Evolutionary conservation across 2,113 vertebrate species (phyloP).

Genomic region (Ursus arctos): DNA sequence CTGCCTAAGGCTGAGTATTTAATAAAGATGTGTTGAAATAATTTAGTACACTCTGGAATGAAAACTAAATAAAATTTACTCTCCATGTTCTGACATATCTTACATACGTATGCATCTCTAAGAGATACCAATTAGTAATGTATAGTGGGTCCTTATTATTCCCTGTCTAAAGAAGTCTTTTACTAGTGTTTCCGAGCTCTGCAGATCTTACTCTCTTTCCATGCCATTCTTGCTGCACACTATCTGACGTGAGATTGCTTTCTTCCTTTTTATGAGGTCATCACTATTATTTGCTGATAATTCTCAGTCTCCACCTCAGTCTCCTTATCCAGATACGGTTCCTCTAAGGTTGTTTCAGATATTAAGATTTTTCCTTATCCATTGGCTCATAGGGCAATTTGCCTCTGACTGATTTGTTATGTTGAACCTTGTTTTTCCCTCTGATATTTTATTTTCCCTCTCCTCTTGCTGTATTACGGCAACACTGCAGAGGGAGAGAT

Average conservation of each 20-base stretch:
- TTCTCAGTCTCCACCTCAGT: background rate
- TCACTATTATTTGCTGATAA: background rate
- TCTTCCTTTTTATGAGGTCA: background rate
- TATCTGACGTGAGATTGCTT: background rate
- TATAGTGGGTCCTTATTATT: background rate
- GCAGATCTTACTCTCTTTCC: background rate
- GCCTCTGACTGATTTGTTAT: background rate
- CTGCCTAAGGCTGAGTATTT: background rate
- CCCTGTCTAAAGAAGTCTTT: background rate
- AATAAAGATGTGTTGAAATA: background rate
- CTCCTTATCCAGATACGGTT: background rate
- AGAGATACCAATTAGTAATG: background rate
- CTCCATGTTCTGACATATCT: background rate
- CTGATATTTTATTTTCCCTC: background rate
- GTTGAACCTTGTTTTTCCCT: background rate
- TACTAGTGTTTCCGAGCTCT: background rate
- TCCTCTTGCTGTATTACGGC: background rate
- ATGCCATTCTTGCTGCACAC: background rate
- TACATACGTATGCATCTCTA: background rate
- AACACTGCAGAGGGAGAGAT: background rate
- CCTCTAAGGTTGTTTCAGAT: background rate
- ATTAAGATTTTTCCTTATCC: conserved; percentile 6
- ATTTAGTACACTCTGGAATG: background rate
- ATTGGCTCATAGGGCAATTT: background rate
- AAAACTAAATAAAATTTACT: background rate